phyloP scores from a whole-genome alignment of 2,113 vertebrate species.

The Chaetura pelagica region DNA sequence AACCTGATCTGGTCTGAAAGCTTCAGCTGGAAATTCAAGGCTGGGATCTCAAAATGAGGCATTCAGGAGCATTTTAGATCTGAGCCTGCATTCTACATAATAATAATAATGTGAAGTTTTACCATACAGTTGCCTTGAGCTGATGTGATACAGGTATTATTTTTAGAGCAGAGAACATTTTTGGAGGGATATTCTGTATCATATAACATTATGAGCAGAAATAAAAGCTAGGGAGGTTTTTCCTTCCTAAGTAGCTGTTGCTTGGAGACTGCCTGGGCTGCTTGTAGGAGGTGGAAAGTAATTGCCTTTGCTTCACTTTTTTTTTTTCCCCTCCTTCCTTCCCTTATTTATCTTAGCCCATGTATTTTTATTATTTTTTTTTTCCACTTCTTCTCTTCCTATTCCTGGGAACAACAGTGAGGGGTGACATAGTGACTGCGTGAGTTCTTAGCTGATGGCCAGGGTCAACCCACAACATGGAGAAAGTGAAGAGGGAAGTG shows the following conservation, averaged over 20 bases:
- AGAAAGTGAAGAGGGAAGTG: neutral
- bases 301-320: neutral
- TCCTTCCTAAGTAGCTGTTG: neutral
- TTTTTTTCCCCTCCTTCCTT: neutral
- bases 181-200: neutral
- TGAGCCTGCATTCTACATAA: neutral
- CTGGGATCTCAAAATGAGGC: neutral
- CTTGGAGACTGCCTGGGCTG: neutral
- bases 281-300: neutral
- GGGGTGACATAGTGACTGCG: no score
- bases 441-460: neutral
- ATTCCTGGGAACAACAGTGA: fast-evolving
- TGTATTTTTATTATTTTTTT: neutral
- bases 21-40: neutral
- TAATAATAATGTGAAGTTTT: neutral
- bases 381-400: neutral
- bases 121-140: neutral
- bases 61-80: neutral
- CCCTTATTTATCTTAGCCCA: neutral
- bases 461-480: neutral
- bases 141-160: neutral
- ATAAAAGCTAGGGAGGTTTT: neutral
- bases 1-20: neutral
- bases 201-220: neutral
- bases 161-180: neutral